Evolutionary conservation across 2,888 invertebrate species (phyloP), one percentile per base, ranked within the genome.

Genomic region (Mythimna pallens): DNA sequence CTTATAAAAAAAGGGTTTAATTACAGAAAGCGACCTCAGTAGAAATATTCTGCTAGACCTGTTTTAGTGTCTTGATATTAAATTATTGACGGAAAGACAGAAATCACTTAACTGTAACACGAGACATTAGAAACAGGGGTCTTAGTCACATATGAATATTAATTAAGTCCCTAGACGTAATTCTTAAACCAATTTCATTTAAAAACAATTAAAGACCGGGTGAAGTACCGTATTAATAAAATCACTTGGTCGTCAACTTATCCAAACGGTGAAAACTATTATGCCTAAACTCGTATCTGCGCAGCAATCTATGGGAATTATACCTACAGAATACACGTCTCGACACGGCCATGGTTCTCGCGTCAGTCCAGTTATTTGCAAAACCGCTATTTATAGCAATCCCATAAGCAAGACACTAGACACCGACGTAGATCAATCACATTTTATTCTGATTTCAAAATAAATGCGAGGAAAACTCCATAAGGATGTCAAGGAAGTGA

Each of bases 331-430:
- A 88, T 86, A 89, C 88, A 89, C 88, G 88, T 89, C 89, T 89
- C 90, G 91, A 91, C 92, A 90, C 92, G 92, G 92, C 91, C 84
- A 86, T 91, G 90, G 89, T 87, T 89, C 92, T 90, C 86, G 88
- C 92, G 89, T 89, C 92, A 92, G 93, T 95, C 94, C 95, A 95
- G 95, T 95, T 94, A 95, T 93, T 93, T 93, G 93, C 92, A 93
- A 94, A 94, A 95, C 95, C 94, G 94, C 95, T 95, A 95, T 93
- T 94, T 94, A 94, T 93, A 93, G 89, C 92, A 93, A 93, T 93
- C 89, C 93, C 92, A 94, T 94, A 93, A 92, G 91, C 91, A 87
- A 90, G 70, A 87, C 86, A 91, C 92, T 91, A 90, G 89, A 87
- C 84, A 88, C 86, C 90, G 86, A 87, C 85, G 74, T 80, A 86